Conservation (phyloP, 2,797 vertebrate species). For the Lerista edwardsae region DNA sequence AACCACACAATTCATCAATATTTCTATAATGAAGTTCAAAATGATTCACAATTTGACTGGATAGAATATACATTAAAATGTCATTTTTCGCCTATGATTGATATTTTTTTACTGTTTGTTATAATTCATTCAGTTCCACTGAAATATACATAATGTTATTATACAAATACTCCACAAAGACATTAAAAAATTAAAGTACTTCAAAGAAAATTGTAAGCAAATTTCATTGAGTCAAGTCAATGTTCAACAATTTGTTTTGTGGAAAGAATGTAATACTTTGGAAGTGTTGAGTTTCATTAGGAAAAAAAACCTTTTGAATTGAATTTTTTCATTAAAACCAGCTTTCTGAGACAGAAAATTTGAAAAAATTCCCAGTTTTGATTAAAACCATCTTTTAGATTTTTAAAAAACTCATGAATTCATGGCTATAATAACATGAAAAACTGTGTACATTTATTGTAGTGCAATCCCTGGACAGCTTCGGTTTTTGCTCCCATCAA, state of each 20-base stretch:
- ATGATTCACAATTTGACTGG: constrained; percentile 92
- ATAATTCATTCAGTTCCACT: constrained; percentile 84
- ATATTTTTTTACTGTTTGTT: constrained; percentile 78
- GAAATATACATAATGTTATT: constrained; percentile 84
- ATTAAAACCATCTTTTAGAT: constrained; percentile 73
- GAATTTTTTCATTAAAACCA: constrained; percentile 78
- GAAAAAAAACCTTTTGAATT: constrained; percentile 75
- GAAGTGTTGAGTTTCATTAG: constrained; percentile 78
- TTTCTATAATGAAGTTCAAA: constrained; percentile 97
- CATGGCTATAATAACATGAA: constrained; percentile 75
- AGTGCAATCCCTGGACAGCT: constrained; percentile 57
- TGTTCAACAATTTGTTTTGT: constrained; percentile 72
- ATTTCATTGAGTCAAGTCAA: constrained; percentile 80
- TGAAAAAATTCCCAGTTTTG: constrained; percentile 72
- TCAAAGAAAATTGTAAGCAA: constrained; percentile 82
- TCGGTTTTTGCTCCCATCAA: constrained; percentile 60
- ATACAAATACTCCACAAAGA: constrained; percentile 85
- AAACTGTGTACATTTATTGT: constrained; percentile 62
- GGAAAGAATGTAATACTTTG: constrained; percentile 82
- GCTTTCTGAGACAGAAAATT: constrained; percentile 77
- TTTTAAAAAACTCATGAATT: constrained; percentile 77
- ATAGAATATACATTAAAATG: constrained; percentile 87
- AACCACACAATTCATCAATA: constrained; percentile 96
- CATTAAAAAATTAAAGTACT: constrained; percentile 83
- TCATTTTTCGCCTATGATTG: constrained; percentile 81